These are phyloP conservation scores for Synanthedon myopaeformis DNA, from an alignment of 2,888 invertebrate species.

Conservation along the genomic window DNA sequence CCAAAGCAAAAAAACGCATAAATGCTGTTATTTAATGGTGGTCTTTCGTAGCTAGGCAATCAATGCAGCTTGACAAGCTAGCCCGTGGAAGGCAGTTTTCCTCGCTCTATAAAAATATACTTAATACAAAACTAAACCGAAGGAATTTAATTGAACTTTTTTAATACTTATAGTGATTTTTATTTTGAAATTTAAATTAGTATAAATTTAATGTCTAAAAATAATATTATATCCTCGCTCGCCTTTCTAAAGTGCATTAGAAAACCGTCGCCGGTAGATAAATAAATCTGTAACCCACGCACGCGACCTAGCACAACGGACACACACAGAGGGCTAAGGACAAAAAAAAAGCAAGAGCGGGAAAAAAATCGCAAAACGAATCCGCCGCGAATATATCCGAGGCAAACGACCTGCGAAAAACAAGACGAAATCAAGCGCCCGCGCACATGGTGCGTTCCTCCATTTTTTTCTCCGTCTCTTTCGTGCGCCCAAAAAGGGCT, in stretches of 20 bases:
- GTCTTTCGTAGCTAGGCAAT: not conserved
- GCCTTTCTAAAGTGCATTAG: constrained; percentile 7
- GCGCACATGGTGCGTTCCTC: constrained; percentile 65
- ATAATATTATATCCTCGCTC: constrained; percentile 1
- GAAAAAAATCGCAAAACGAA: constrained; percentile 29
- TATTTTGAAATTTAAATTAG: not conserved
- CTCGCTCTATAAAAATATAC: no score
- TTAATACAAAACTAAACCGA: no score
- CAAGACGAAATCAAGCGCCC: constrained; percentile 55
- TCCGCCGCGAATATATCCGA: constrained; percentile 46
- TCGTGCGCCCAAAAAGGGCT: constrained; percentile 52
- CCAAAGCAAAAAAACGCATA: no score
- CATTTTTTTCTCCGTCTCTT: constrained; percentile 56
- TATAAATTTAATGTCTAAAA: constrained; percentile 5
- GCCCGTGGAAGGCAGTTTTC: no score
- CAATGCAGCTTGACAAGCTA: no score
- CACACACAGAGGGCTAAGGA: constrained; percentile 41
- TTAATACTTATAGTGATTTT: no score
- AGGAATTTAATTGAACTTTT: no score
- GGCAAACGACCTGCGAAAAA: constrained; percentile 66
- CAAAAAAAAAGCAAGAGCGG: constrained; percentile 30
- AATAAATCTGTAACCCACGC: constrained; percentile 45
- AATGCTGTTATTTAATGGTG: no score
- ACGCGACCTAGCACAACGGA: constrained; percentile 53
- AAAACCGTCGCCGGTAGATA: constrained; percentile 15